These are phyloP conservation scores for Rachycentron canadum DNA, from an alignment of 2,797 vertebrate genomes.

Conservation along the genomic window DNA sequence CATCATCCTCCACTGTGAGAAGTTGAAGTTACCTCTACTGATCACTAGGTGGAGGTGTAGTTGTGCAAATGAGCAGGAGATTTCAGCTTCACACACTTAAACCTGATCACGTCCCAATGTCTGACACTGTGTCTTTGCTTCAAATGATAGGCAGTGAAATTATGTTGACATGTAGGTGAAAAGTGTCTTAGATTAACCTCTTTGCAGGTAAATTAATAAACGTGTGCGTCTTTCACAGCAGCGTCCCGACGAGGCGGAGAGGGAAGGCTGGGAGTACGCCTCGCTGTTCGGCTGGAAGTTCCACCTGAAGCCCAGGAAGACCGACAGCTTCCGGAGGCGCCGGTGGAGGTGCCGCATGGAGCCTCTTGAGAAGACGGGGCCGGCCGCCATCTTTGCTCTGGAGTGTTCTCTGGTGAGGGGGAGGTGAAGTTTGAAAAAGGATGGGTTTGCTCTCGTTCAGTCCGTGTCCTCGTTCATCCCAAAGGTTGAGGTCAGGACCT, in stretches of 20 bases:
- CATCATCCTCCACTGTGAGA: background rate
- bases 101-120: background rate
- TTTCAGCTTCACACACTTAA: background rate
- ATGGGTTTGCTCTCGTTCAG: too few species aligned
- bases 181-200: background rate
- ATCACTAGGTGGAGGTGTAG: conserved; percentile 55
- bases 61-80: conserved; percentile 28
- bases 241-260: conserved; percentile 89
- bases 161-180: background rate
- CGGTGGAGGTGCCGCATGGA: conserved; percentile 96
- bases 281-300: conserved; percentile 97
- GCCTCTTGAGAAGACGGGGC: conserved; percentile 92
- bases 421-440: too few species aligned
- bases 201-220: background rate
- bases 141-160: background rate
- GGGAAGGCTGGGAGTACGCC: conserved; percentile 98
- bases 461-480: too few species aligned
- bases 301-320: conserved; percentile 92
- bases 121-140: background rate
- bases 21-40: background rate
- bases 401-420: conserved; percentile 93
- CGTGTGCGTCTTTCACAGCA: conserved; percentile 74
- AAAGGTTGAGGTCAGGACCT: too few species aligned
- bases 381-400: conserved; percentile 94
- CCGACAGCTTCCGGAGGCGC: conserved; percentile 91